Evolutionary conservation across 2,113 vertebrate species (phyloP), one percentile per base, ranked within the genome.

Genomic region (Nettapus auritus): DNA sequence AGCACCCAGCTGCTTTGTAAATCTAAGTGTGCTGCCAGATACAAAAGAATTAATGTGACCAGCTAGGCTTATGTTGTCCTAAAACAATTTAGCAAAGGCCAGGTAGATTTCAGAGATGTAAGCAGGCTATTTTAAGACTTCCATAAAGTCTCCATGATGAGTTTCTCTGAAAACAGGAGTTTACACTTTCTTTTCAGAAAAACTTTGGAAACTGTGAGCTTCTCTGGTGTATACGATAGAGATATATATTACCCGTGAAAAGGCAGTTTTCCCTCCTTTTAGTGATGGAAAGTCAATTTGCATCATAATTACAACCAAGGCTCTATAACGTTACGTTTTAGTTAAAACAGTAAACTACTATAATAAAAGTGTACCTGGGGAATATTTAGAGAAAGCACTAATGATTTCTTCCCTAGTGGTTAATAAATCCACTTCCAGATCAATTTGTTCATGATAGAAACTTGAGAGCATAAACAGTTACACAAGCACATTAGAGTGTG

Each of bases 361-460:
- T 97, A 97, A 97, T 98, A 98, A 97, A 98, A 98, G 97, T 31
- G 98, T 98, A 98, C 98, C 98, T 98, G 94, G 98, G 97, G 98
- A 98, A 97, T 98, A 97, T 98, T 98, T 98, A 98, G 98, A 98
- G 95, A 98, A 98, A 98, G 97, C 98, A 98, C 98, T 98, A 98
- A 98, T 98, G 98, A 98, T 98, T 98, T 98, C 97, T 98, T 98
- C 97, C 98, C 98, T 93, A 97, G 98, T 97, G 98, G 98, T 98
- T 98, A 98, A 98, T 98, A 98, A 98, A 98, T 98, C 98, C 97
- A 97, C 98, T 98, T 98, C 97, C 97, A 98, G 98, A 99, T 98
- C 98, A 98, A 98, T 98, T 98, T 98, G 98, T 98, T 98, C 97
- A 75, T 97, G 98, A 98, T 98, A 98, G 98, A 98, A 98, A 98